Conservation (phyloP, 2,888 invertebrate genomes). For the Synanthedon myopaeformis region DNA sequence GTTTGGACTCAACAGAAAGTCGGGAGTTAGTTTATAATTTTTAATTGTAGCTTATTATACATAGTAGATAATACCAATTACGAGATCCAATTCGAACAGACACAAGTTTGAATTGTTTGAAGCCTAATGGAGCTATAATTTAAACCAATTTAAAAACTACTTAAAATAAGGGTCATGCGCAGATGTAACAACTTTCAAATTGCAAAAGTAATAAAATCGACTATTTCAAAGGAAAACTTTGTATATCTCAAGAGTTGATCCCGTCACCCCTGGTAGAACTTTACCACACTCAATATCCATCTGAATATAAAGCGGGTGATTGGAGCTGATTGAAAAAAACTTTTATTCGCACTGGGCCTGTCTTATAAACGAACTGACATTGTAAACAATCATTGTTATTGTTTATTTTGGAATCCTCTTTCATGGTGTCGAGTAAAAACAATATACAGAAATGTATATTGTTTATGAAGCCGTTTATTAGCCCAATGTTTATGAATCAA, state of each 20-base stretch:
- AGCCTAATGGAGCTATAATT: background rate
- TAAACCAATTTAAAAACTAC: background rate
- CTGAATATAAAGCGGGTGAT: conserved; percentile 47
- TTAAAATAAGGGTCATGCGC: background rate
- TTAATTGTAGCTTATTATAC: too few relatives aligned
- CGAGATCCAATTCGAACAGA: too few relatives aligned
- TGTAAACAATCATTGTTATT: conserved; percentile 7
- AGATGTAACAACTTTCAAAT: background rate
- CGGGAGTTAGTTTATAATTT: too few relatives aligned
- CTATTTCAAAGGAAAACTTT: background rate
- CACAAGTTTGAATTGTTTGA: too few relatives aligned
- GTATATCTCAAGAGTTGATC: background rate
- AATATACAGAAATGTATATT: background rate
- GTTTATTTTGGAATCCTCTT: conserved; percentile 2
- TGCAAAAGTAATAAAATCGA: background rate
- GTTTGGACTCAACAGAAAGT: too few relatives aligned
- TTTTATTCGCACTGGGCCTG: conserved; percentile 12
- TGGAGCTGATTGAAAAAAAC: conserved; percentile 43
- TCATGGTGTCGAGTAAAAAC: too few relatives aligned
- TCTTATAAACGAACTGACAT: background rate
- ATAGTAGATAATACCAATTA: too few relatives aligned
- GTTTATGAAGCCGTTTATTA: too few relatives aligned
- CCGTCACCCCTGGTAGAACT: conserved; percentile 2
- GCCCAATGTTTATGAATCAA: too few relatives aligned
- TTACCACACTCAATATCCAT: conserved; percentile 44